Conservation (phyloP, 2,888 invertebrate species). For the Pecten maximus region DNA sequence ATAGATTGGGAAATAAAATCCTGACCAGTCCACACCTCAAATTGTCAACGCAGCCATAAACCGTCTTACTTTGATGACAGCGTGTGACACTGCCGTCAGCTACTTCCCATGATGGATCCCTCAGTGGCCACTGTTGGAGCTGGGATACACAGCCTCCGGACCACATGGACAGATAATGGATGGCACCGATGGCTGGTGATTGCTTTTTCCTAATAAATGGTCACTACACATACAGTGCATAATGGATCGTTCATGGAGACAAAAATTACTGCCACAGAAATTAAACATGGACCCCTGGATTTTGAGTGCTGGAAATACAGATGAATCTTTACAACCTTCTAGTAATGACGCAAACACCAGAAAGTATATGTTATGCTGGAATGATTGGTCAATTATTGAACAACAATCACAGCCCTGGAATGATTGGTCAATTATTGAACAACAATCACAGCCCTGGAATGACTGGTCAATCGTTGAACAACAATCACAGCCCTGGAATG, state of each 20-base stretch:
- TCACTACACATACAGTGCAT: not conserved
- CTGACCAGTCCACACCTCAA: not conserved
- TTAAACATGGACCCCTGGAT: not conserved
- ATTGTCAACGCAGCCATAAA: not conserved
- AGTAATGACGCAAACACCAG: not conserved
- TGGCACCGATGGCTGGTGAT: not conserved
- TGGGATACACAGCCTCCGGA: not conserved
- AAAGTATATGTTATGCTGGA: not conserved
- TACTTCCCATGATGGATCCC: not conserved
- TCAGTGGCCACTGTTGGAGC: not conserved
- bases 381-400: not conserved
- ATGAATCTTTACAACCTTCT: not conserved
- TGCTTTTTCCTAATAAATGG: not conserved
- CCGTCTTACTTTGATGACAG: not conserved
- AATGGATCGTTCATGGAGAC: not conserved
- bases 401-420: not conserved
- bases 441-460: not conserved
- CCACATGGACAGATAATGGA: slow-evolving; percentile 20
- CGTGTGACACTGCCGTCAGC: not conserved
- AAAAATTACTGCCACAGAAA: not conserved
- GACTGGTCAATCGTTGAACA: too few relatives aligned
- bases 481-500: too few relatives aligned
- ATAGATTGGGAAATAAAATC: not conserved
- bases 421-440: not conserved
- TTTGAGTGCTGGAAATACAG: not conserved